Conservation (phyloP, 1,140 invertebrate species). For the Drosophila melanica region DNA sequence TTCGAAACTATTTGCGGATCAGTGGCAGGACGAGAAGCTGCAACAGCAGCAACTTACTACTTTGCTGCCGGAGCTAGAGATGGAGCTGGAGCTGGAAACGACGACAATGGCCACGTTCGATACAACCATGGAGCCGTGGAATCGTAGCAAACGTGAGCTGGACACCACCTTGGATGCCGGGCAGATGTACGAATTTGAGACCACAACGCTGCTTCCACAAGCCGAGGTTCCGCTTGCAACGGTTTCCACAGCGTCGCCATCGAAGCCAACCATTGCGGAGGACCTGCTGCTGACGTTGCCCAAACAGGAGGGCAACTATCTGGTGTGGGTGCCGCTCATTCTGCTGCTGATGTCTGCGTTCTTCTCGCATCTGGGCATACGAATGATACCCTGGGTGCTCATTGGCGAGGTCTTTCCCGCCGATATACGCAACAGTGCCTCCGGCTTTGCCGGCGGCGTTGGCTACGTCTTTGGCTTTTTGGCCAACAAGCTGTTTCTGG, state of each 20-base stretch:
- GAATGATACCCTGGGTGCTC: conserved; percentile 90
- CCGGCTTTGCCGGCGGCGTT: conserved; percentile 88
- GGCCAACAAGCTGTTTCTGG: conserved; percentile 89
- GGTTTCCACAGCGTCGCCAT: background rate
- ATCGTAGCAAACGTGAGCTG: conserved; percentile 48
- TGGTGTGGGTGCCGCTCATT: conserved; percentile 88
- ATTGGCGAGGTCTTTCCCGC: conserved; percentile 89
- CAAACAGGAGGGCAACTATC: conserved; percentile 82
- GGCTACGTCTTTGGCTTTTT: conserved; percentile 90
- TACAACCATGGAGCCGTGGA: conserved; percentile 26
- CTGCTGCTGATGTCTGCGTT: conserved; percentile 88
- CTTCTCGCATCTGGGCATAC: conserved; percentile 88
- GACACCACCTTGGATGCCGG: conserved; percentile 40
- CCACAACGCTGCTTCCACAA: conserved; percentile 45
- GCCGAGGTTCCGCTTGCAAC: background rate
- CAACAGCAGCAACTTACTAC: conserved; percentile 49
- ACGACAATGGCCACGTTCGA: conserved; percentile 52
- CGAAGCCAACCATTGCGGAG: conserved; percentile 54
- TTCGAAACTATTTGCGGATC: conserved; percentile 70
- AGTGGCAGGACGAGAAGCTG: conserved; percentile 43
- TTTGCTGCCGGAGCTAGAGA: conserved; percentile 24
- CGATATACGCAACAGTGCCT: conserved; percentile 88
- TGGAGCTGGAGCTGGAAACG: conserved; percentile 45
- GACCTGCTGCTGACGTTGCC: conserved; percentile 73
- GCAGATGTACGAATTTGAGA: conserved; percentile 1